Conservation (phyloP, 1,140 invertebrate species). For the Zeugodacus cucurbitae region DNA sequence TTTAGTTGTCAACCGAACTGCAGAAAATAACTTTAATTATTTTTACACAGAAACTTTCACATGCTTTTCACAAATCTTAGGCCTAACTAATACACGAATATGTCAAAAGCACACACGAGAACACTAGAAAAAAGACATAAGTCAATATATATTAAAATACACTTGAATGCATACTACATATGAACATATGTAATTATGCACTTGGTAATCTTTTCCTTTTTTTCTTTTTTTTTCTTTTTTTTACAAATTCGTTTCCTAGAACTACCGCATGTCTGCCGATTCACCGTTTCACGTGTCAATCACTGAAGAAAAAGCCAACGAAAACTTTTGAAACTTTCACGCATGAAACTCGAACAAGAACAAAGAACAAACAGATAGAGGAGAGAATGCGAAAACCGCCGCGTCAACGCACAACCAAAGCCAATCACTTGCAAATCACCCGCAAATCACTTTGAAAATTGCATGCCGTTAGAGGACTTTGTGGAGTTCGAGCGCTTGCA, state of each 20-base stretch:
- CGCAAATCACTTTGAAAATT: constrained; percentile 7
- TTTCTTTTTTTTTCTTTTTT: neutral
- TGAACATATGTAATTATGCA: neutral
- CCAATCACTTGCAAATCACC: constrained; percentile 4
- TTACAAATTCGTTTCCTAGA: neutral
- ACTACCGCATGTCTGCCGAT: neutral
- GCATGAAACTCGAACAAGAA: neutral
- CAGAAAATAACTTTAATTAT: neutral
- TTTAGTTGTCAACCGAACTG: neutral
- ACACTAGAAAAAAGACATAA: neutral
- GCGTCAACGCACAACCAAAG: neutral
- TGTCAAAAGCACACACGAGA: neutral
- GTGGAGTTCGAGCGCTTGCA: neutral
- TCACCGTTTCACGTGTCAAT: neutral
- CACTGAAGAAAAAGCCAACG: neutral
- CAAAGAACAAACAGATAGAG: neutral
- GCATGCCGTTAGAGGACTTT: neutral
- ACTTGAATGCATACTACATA: neutral
- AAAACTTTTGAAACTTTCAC: neutral
- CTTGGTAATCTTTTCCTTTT: neutral
- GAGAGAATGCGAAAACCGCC: neutral
- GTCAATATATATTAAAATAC: neutral
- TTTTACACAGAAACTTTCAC: neutral
- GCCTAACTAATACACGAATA: neutral
- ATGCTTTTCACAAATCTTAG: neutral